Conservation (phyloP, 1,140 invertebrate genomes). For the Ostrea edulis region DNA sequence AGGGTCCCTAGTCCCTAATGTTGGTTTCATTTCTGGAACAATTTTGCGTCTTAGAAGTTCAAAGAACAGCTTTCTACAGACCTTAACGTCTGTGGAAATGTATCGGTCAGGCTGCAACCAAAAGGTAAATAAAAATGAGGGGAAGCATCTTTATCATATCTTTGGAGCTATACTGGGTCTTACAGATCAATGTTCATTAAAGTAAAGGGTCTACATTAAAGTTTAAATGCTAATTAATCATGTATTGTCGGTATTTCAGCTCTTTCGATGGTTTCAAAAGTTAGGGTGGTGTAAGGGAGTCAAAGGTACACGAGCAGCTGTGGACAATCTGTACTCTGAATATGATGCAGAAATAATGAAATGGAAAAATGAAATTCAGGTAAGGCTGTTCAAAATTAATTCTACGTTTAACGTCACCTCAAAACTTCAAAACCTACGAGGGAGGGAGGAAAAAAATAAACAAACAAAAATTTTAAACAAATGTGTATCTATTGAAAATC, state of each 20-base stretch:
- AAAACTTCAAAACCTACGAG: too few relatives aligned
- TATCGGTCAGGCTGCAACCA: conserved; percentile 7
- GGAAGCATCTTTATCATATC: too few relatives aligned
- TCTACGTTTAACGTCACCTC: too few relatives aligned
- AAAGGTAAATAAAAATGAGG: not conserved
- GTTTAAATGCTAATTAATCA: too few relatives aligned
- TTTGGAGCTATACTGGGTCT: too few relatives aligned
- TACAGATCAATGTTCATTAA: not conserved
- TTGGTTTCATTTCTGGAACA: not conserved
- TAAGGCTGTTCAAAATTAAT: too few relatives aligned
- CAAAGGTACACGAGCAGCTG: not conserved
- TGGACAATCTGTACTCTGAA: not conserved
- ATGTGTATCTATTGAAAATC: too few relatives aligned
- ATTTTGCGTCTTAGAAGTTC: not conserved
- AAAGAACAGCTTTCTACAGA: not conserved
- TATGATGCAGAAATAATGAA: not conserved
- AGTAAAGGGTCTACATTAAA: not conserved
- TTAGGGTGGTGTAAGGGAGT: not conserved
- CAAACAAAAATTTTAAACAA: too few relatives aligned
- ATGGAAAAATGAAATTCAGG: not conserved
- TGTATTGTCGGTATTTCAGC: not conserved
- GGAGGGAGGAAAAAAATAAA: too few relatives aligned
- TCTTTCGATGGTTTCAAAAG: not conserved
- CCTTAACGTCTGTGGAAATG: not conserved
- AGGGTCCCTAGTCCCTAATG: not conserved